These are phyloP conservation scores for Gallinago paraguaiae DNA, from an alignment of 2,113 vertebrate species.

Conservation along the genomic window DNA sequence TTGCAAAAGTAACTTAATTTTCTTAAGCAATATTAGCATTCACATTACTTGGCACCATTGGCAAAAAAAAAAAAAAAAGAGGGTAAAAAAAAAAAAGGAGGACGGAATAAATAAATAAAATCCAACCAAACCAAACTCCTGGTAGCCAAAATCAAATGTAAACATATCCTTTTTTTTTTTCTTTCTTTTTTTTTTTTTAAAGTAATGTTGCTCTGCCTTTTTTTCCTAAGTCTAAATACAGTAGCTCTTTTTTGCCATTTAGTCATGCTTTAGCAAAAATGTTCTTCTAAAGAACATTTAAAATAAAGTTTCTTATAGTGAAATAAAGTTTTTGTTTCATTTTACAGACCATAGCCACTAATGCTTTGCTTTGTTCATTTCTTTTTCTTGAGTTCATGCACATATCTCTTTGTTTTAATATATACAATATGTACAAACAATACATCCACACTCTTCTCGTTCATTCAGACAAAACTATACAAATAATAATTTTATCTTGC, in stretches of 20 bases:
- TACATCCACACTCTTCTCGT: constrained; percentile 96
- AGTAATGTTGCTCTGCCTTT: constrained; percentile 94
- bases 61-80: constrained; percentile 83
- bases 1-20: constrained; percentile 92
- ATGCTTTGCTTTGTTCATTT: constrained; percentile 93
- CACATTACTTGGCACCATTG: constrained; percentile 99
- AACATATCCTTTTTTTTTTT: constrained; percentile 91
- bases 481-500: constrained; percentile 98
- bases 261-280: constrained; percentile 99
- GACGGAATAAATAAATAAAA: constrained; percentile 67
- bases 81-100: neutral
- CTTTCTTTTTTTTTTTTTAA: constrained; percentile 72
- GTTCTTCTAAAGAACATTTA: constrained; percentile 99
- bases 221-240: constrained; percentile 99
- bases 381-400: constrained; percentile 99
- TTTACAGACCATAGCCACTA: constrained; percentile 99
- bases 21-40: constrained; percentile 95
- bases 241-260: constrained; percentile 94
- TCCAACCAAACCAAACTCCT: constrained; percentile 84
- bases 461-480: constrained; percentile 99
- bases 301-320: constrained; percentile 99
- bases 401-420: constrained; percentile 97
- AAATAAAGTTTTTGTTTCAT: constrained; percentile 97
- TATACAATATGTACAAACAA: constrained; percentile 99
- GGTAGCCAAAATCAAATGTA: constrained; percentile 95